Base-by-base conservation (phyloP, 2,113 vertebrate species). In the Centropristis striata region DNA sequence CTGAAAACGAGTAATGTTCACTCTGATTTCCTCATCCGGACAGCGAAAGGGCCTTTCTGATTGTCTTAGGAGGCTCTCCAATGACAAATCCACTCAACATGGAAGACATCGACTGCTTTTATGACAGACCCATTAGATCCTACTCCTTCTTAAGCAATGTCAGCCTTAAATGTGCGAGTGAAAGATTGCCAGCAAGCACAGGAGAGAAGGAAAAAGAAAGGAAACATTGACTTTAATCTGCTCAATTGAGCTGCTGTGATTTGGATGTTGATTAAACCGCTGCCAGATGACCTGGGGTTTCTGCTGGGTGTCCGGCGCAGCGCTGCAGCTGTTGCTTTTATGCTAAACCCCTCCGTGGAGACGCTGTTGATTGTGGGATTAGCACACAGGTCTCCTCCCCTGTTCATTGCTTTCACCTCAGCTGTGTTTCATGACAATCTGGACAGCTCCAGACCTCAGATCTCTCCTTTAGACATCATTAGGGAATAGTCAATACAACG, bases 221-320 rank as follows among this genome's bases (percentile, higher is more conserved):
- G 44, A 64, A 76, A 77, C 18, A 46, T 36, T 61, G 78, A 78
- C 88, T 91, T 91, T 88, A 90, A 93, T 92, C 81, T 79, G 77
- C 81, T 89, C 80, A 79, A 44, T 69, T 70, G 87, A 93, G 88
- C 84, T 81, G 78, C 84, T 93, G 88, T 89, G 92, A 92, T 94
- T 88, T 93, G 84, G 91, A 68, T 90, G 88, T 90, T 92, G 89
- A 95, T 94, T 94, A 91, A 95, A 93, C 83, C 32, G 37, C 71
- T 75, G 88, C 90, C 90, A 93, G 88, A 88, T 91, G 91, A 93
- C 92, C 93, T 68, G 65, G 37, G 83, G 65, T 89, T 86, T 89
- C 78, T 63, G 71, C 76, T 86, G 82, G 77, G 85, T 80, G 84
- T 93, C 81, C 66, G 14, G 71, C 37, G 51, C 83, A 86, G 71